Evolutionary conservation across 2,888 invertebrate species (phyloP).

Genomic region (Ophion ellenae): DNA sequence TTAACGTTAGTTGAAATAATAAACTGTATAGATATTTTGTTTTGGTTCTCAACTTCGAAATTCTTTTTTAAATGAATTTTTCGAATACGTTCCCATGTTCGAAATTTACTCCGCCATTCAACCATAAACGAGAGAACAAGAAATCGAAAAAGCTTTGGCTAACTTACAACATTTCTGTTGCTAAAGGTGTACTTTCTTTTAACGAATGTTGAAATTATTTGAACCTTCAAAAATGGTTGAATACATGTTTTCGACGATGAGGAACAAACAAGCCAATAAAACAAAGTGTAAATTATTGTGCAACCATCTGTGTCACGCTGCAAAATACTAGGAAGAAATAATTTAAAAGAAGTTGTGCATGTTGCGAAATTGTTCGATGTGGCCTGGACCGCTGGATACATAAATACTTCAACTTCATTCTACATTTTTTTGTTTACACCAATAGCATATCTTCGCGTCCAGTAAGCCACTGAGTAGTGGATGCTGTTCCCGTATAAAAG

Average conservation of each 20-base stretch:
- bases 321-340: background rate
- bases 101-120: no score
- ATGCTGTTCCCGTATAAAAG: constrained; percentile 25
- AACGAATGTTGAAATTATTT: background rate
- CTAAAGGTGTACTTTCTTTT: background rate
- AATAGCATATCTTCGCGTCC: constrained; percentile 47
- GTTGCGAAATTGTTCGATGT: background rate
- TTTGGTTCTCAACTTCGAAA: background rate
- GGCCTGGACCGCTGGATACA: background rate
- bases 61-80: no score
- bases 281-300: background rate
- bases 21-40: no score
- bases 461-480: constrained; percentile 3
- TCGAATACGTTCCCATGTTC: no score
- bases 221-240: background rate
- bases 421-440: constrained; percentile 17
- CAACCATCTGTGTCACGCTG: background rate
- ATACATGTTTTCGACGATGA: background rate
- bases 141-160: background rate
- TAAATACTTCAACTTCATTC: background rate
- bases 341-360: background rate
- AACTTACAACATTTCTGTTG: background rate
- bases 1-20: no score
- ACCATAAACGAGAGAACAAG: background rate
- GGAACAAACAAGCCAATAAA: background rate